phyloP scores from a whole-genome alignment of 2,888 invertebrate genomes.

The Tetrapedia diversipes region DNA sequence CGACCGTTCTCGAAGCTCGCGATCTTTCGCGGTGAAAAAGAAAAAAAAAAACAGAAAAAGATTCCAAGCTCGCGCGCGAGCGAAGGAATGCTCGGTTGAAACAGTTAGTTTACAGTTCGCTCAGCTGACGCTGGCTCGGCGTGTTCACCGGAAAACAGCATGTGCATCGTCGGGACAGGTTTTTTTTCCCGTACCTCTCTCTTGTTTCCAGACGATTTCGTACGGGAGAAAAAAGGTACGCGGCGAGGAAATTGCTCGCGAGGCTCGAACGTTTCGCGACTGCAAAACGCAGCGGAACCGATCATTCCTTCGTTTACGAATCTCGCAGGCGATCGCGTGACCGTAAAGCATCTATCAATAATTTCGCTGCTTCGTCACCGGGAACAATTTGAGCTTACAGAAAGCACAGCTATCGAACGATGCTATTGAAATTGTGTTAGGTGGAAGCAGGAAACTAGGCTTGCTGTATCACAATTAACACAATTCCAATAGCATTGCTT shows the following conservation, averaged over 20 bases:
- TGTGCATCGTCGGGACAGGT: conserved; percentile 2
- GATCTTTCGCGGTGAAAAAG: background rate
- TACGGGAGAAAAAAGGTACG: background rate
- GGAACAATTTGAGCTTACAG: background rate
- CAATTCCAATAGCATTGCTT: too few relatives aligned
- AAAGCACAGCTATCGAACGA: too few relatives aligned
- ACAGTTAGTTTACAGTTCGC: conserved; percentile 31
- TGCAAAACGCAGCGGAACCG: background rate
- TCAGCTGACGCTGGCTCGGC: conserved; percentile 15
- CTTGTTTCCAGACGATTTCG: background rate
- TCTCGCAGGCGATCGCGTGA: too few relatives aligned
- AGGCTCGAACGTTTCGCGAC: background rate
- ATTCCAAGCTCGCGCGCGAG: conserved; percentile 8
- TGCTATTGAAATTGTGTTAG: too few relatives aligned
- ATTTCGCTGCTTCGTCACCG: background rate
- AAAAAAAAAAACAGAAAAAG: too few relatives aligned
- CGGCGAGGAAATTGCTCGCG: background rate
- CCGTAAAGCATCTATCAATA: too few relatives aligned
- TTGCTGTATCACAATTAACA: too few relatives aligned
- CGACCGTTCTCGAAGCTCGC: background rate
- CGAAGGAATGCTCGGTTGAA: conserved; percentile 15
- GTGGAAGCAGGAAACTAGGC: too few relatives aligned
- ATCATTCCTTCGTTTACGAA: background rate
- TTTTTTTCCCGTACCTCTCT: background rate
- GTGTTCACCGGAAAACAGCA: background rate